Conservation (phyloP, 2,888 invertebrate species). For the Rhagium mordax region DNA sequence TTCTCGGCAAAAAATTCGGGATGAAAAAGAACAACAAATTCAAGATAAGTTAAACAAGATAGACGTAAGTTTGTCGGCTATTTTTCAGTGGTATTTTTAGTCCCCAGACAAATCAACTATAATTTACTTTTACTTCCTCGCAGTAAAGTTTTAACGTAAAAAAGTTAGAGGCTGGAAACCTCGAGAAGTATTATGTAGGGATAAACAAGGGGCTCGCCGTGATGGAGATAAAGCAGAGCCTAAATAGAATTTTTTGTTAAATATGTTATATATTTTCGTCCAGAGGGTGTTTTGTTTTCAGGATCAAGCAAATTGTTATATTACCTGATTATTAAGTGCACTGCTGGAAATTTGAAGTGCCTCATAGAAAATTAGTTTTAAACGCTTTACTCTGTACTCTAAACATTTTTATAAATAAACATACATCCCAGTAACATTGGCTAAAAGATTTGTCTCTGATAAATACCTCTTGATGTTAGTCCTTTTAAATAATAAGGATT, state of each 20-base stretch:
- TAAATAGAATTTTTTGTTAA: not conserved
- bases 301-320: not conserved
- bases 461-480: too few species aligned
- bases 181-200: slow-evolving; percentile 19
- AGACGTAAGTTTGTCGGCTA: slow-evolving; percentile 24
- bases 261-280: not conserved
- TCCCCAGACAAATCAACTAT: slow-evolving; percentile 35
- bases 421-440: too few species aligned
- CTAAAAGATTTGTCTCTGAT: too few species aligned
- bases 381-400: too few species aligned
- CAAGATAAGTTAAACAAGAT: slow-evolving; percentile 26
- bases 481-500: too few species aligned
- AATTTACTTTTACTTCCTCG: slow-evolving; percentile 35
- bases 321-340: too few species aligned
- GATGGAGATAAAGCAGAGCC: slow-evolving; percentile 5
- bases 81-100: slow-evolving; percentile 27
- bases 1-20: not conserved
- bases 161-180: slow-evolving; percentile 21
- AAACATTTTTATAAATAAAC: too few species aligned
- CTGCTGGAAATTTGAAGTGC: too few species aligned
- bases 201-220: not conserved
- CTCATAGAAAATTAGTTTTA: too few species aligned
- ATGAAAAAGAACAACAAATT: slow-evolving; percentile 26
- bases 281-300: too few species aligned
- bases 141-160: slow-evolving; percentile 33